These are phyloP conservation scores for Holacanthus passer DNA, from an alignment of 2,113 vertebrate genomes.

Conservation along the genomic window DNA sequence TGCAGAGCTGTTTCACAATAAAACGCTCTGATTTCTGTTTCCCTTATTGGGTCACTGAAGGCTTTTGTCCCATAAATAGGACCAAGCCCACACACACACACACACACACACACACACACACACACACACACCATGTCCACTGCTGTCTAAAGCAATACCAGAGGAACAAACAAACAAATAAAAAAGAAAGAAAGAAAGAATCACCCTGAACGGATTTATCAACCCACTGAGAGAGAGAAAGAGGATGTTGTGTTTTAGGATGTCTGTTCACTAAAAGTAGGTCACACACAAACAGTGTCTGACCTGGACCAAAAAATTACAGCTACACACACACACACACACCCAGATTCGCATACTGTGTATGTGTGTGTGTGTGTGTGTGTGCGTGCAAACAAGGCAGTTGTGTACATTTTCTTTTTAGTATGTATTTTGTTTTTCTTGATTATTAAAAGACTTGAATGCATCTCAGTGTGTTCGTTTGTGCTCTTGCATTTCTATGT, in stretches of 20 bases:
- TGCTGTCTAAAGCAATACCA: conserved; percentile 44
- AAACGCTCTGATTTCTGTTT: conserved; percentile 57
- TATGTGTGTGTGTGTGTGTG: neutral
- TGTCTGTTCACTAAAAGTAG: conserved; percentile 64
- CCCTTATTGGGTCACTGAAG: conserved; percentile 75
- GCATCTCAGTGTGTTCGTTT: neutral
- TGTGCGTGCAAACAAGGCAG: neutral
- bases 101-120: conserved; percentile 39
- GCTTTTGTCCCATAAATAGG: conserved; percentile 75
- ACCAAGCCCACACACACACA: conserved; percentile 11
- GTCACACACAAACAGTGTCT: conserved; percentile 50
- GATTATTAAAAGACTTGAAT: neutral
- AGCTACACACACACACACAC: neutral
- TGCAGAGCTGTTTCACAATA: conserved; percentile 51
- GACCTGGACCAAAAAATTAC: conserved; percentile 32
- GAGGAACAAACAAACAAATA: conserved; percentile 38
- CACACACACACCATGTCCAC: conserved; percentile 23
- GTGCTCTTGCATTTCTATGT: neutral
- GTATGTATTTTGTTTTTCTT: neutral
- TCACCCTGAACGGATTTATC: conserved; percentile 59
- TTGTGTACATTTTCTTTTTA: neutral
- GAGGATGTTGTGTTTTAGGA: conserved; percentile 63
- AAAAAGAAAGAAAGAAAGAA: conserved; percentile 23
- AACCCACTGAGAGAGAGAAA: conserved; percentile 39
- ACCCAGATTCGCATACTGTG: neutral